A percentile compares a stretch with the other conserved stretches of the same genome.
phyloP scores from a whole-genome alignment of 2,797 vertebrate genomes.

The Anomalospiza imberbis region DNA sequence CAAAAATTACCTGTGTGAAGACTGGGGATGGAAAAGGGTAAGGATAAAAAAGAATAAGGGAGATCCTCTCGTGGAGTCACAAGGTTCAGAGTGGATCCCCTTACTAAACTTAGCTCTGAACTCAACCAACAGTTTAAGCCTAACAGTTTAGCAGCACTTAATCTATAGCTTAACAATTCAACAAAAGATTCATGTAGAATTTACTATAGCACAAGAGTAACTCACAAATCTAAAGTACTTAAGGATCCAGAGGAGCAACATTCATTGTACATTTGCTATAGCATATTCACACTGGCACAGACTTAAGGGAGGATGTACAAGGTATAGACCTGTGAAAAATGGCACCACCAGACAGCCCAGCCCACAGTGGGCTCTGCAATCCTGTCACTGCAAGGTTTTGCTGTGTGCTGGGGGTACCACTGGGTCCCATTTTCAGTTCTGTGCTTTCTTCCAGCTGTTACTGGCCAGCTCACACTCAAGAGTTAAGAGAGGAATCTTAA shows the following conservation, averaged over 20 bases:
- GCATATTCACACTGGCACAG: background rate
- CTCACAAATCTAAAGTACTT: background rate
- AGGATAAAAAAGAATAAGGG: background rate
- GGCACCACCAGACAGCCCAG: background rate
- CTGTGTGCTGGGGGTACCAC: background rate
- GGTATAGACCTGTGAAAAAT: background rate
- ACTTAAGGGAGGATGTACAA: background rate
- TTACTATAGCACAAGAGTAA: background rate
- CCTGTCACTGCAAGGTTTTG: background rate
- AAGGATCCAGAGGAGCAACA: background rate
- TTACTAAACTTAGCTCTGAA: background rate
- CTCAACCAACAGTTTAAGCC: background rate
- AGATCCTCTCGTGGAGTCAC: background rate
- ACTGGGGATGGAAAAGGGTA: background rate
- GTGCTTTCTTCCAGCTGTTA: background rate
- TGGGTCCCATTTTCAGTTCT: background rate
- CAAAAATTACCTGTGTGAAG: background rate
- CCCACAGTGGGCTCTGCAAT: background rate
- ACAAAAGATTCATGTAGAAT: background rate
- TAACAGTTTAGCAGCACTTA: background rate
- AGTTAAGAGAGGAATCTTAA: background rate
- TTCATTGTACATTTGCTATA: background rate
- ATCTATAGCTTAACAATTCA: background rate
- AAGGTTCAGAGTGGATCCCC: background rate
- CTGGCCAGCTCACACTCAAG: background rate